phyloP scores from a whole-genome alignment of 2,888 invertebrate genomes.

The Maniola hyperantus region DNA sequence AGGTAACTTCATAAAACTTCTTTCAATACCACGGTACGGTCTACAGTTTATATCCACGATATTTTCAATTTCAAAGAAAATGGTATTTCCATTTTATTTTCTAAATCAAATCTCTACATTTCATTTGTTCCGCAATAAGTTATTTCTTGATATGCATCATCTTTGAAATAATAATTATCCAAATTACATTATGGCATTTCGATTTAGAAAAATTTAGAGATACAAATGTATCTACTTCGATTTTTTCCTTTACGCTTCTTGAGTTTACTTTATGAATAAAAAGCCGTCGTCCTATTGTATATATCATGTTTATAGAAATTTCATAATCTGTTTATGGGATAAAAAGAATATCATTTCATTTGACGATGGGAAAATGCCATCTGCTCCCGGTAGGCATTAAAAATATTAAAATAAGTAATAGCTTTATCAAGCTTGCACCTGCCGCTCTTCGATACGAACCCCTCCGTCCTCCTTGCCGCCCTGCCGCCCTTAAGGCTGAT shows the following conservation, averaged over 20 bases:
- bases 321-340: constrained; percentile 41
- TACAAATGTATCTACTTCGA: too few species aligned
- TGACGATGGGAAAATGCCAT: constrained; percentile 52
- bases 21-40: too few species aligned
- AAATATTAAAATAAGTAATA: constrained; percentile 79
- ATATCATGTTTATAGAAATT: constrained; percentile 1
- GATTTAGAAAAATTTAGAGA: too few species aligned
- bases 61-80: neutral
- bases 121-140: neutral
- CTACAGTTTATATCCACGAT: too few species aligned
- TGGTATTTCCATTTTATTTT: neutral
- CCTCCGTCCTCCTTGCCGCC: constrained; percentile 42
- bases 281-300: neutral
- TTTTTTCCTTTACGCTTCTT: too few species aligned
- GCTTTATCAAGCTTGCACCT: constrained; percentile 74
- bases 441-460: constrained; percentile 53
- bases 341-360: constrained; percentile 45
- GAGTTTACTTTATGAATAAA: neutral
- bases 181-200: too few species aligned
- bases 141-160: too few species aligned
- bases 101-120: too few species aligned
- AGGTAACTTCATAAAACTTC: neutral
- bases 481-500: constrained; percentile 7
- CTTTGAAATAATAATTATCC: too few species aligned
- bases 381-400: constrained; percentile 63